These are phyloP conservation scores for Marmota monax DNA, from an alignment of 2,113 vertebrate species.

Conservation along the genomic window DNA sequence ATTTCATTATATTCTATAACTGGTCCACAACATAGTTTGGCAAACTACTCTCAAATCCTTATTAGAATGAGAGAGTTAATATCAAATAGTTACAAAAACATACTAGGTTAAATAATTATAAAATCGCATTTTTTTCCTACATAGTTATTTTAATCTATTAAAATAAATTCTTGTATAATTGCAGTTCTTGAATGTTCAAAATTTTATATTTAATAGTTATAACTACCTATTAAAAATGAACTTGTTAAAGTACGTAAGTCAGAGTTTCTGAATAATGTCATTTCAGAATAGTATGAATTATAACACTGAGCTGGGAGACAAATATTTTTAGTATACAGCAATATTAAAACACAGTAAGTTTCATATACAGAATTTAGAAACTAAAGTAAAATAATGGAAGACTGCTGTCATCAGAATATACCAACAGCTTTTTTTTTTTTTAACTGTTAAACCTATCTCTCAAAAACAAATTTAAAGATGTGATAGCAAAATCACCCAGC, in stretches of 20 bases:
- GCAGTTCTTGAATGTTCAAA: not conserved
- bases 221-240: not conserved
- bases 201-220: not conserved
- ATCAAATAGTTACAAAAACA: not conserved
- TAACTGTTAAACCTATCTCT: not conserved
- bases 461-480: not conserved
- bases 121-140: not conserved
- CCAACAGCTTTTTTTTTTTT: not conserved
- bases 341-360: slow-evolving; percentile 27
- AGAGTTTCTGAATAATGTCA: not conserved
- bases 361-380: slow-evolving; percentile 31
- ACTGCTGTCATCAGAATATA: not conserved
- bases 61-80: not conserved
- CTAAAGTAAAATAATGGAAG: not conserved
- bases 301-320: not conserved
- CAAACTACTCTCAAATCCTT: not conserved
- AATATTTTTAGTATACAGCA: not conserved
- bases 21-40: not conserved
- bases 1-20: not conserved
- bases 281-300: slow-evolving; percentile 25
- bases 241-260: not conserved
- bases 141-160: not conserved
- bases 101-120: not conserved
- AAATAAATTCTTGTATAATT: slow-evolving; percentile 14
- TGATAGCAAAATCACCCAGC: not conserved